A percentile compares a stretch with the other conserved stretches of the same genome.
phyloP scores from a whole-genome alignment of 2,888 invertebrate species.

The Nasonovia ribisnigri region DNA sequence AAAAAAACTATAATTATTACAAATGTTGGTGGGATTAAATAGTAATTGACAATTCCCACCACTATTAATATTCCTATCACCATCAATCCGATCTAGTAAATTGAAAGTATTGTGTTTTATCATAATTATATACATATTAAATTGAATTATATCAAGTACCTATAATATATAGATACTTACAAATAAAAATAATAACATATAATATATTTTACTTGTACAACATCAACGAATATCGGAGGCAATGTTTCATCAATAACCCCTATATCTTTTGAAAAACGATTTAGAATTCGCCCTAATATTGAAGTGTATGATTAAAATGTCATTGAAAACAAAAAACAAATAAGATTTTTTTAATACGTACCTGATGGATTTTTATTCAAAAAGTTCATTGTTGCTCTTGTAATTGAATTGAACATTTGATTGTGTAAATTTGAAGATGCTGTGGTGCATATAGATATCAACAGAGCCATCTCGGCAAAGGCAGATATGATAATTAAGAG shows the following conservation, averaged over 20 bases:
- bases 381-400: slow-evolving; percentile 86
- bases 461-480: slow-evolving; percentile 76
- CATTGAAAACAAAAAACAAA: neutral
- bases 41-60: slow-evolving; percentile 73
- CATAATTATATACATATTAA: neutral
- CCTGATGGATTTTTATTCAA: slow-evolving; percentile 90
- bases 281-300: slow-evolving; percentile 64
- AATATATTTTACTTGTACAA: slow-evolving; percentile 37
- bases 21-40: slow-evolving; percentile 72
- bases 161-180: too few relatives aligned
- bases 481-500: slow-evolving; percentile 73
- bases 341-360: slow-evolving; percentile 67
- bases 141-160: neutral
- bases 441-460: slow-evolving; percentile 82
- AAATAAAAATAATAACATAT: neutral
- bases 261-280: slow-evolving; percentile 66
- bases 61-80: slow-evolving; percentile 68
- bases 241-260: slow-evolving; percentile 62
- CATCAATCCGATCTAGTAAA: neutral
- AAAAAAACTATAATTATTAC: slow-evolving; percentile 76
- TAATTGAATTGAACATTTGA: slow-evolving; percentile 84
- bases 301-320: neutral
- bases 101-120: too few relatives aligned
- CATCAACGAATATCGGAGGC: slow-evolving; percentile 22
- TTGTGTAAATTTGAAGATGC: slow-evolving; percentile 86